A percentile compares a stretch with the other conserved stretches of the same genome.
phyloP scores from a whole-genome alignment of 2,797 vertebrate genomes.

The Sus cebifrons region DNA sequence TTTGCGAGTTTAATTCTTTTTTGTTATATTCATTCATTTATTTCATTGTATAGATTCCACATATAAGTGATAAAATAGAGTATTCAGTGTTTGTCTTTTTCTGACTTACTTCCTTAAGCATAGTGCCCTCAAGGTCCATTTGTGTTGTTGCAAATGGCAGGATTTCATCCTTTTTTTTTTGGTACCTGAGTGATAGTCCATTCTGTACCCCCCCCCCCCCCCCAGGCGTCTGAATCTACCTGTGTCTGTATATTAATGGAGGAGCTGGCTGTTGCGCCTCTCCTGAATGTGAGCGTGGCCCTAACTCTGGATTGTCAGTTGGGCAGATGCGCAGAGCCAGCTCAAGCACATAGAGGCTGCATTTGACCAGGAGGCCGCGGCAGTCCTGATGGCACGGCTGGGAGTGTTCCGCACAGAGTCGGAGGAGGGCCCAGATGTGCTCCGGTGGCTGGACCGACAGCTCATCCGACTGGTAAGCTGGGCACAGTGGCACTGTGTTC shows the following conservation, averaged over 20 bases:
- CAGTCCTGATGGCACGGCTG: constrained; percentile 97
- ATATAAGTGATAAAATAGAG: neutral
- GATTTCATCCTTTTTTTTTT: neutral
- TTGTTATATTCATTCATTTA: neutral
- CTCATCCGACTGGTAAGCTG: constrained; percentile 97
- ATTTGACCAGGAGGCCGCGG: constrained; percentile 98
- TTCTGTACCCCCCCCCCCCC: no score
- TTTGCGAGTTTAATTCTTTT: neutral
- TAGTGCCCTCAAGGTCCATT: neutral
- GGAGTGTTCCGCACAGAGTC: constrained; percentile 97
- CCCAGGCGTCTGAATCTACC: no score
- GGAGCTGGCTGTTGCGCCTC: neutral
- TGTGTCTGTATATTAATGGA: neutral
- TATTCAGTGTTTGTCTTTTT: neutral
- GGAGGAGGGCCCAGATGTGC: constrained; percentile 97
- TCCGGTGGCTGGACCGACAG: constrained; percentile 98
- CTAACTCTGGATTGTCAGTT: constrained; percentile 90
- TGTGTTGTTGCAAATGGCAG: neutral
- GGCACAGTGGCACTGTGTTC: neutral
- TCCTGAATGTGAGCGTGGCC: neutral
- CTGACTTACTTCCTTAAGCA: neutral
- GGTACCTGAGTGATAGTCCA: neutral
- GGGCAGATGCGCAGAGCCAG: constrained; percentile 98
- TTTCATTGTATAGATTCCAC: neutral
- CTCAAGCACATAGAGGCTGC: constrained; percentile 98